phyloP scores from a whole-genome alignment of 2,888 invertebrate genomes.

The Cephus sareptanus region DNA sequence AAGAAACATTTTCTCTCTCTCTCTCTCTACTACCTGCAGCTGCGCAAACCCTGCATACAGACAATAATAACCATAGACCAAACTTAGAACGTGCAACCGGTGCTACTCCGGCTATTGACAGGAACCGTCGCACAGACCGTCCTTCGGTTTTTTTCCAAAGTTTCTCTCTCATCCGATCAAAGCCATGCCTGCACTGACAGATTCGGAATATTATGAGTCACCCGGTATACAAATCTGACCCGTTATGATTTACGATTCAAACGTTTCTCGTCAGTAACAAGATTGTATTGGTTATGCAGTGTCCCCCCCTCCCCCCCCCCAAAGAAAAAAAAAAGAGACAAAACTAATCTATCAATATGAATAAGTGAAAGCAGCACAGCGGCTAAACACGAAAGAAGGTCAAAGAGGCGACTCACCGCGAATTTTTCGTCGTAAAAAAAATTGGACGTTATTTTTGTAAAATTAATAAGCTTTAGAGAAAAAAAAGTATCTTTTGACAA shows the following conservation, averaged over 20 bases:
- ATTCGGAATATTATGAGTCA: background rate
- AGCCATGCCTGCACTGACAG: background rate
- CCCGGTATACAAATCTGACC: background rate
- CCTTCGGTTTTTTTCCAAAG: background rate
- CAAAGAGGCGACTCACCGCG: background rate
- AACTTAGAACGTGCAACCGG: background rate
- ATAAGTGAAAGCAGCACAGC: background rate
- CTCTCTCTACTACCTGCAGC: background rate
- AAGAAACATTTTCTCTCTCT: background rate
- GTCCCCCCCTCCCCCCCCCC: accelerated
- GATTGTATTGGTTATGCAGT: background rate
- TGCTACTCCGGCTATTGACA: background rate
- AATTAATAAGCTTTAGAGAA: background rate
- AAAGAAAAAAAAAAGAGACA: background rate
- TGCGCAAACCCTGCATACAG: background rate
- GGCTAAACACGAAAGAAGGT: background rate
- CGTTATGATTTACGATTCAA: background rate
- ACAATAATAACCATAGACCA: background rate
- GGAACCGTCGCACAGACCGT: background rate
- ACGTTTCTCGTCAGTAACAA: background rate
- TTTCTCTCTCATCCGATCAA: background rate
- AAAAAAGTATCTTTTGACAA: too few species aligned
- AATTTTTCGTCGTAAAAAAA: background rate
- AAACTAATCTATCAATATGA: background rate
- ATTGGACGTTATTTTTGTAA: background rate